Percentiles rank a stretch among this genome's conserved stretches.
Evolutionary conservation across 64 coral and sea anemone genomes (phyloP).

Genomic region (Platygyra sinensis): DNA sequence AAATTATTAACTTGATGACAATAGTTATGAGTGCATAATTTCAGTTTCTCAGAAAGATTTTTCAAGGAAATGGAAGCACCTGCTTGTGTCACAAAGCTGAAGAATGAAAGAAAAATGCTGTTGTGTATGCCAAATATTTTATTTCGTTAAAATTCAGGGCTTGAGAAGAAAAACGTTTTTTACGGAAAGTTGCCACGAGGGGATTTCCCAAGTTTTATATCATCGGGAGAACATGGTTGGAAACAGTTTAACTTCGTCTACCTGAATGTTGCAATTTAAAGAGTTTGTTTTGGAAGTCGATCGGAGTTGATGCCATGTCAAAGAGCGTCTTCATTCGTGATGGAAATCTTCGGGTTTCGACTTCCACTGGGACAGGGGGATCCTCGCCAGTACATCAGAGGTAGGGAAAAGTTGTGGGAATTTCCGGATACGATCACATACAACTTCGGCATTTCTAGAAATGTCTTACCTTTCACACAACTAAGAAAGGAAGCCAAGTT

Average conservation of each 20-base stretch:
- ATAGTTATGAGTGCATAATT: background rate
- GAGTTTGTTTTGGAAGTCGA: no score
- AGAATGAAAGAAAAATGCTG: background rate
- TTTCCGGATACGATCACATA: background rate
- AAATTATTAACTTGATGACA: background rate
- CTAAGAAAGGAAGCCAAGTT: background rate
- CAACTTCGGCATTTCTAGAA: background rate
- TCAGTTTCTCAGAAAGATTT: background rate
- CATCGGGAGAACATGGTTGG: background rate
- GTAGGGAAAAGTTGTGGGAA: background rate
- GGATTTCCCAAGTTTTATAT: background rate
- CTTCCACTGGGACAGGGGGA: no score
- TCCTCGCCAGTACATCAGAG: no score
- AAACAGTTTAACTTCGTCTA: background rate
- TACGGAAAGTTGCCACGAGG: background rate
- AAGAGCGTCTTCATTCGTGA: no score
- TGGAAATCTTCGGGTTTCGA: no score
- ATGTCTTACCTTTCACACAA: background rate
- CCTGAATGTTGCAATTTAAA: no score
- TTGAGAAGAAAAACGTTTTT: background rate
- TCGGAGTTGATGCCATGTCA: no score
- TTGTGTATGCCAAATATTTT: background rate
- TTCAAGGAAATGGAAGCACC: slow-evolving; percentile 10
- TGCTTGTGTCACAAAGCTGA: background rate
- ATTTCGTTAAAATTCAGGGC: background rate